These are phyloP conservation scores for Accipiter cooperii DNA, from an alignment of 2,113 vertebrate species.

Conservation along the genomic window DNA sequence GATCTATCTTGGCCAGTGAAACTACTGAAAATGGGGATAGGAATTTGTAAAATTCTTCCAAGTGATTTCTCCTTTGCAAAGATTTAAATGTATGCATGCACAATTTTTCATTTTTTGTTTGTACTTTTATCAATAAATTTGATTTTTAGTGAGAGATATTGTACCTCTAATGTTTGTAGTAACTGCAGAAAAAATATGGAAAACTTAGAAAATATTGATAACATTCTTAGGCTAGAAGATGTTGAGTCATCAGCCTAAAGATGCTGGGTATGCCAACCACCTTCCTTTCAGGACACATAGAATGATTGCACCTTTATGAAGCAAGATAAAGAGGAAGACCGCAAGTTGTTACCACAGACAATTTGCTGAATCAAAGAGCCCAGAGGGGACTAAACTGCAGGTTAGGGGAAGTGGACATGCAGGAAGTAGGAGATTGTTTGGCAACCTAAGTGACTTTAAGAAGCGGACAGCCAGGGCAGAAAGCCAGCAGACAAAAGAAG, in stretches of 20 bases:
- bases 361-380: neutral
- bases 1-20: neutral
- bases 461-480: neutral
- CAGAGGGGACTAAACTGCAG: neutral
- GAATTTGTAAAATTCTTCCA: neutral
- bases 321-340: neutral
- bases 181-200: neutral
- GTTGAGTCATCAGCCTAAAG: neutral
- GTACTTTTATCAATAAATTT: neutral
- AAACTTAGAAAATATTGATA: neutral
- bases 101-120: neutral
- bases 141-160: neutral
- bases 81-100: fast-evolving
- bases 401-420: neutral
- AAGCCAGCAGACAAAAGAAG: neutral
- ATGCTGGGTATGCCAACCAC: neutral
- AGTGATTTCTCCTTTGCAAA: neutral
- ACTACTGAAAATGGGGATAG: neutral
- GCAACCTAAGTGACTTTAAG: neutral
- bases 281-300: neutral
- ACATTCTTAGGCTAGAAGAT: neutral
- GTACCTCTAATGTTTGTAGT: neutral
- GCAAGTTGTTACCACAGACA: neutral
- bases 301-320: neutral
- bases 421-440: neutral